A percentile compares a stretch with the other conserved stretches of the same genome.
Conservation (phyloP, 2,888 invertebrate genomes). For the Temnothorax ravouxi region DNA sequence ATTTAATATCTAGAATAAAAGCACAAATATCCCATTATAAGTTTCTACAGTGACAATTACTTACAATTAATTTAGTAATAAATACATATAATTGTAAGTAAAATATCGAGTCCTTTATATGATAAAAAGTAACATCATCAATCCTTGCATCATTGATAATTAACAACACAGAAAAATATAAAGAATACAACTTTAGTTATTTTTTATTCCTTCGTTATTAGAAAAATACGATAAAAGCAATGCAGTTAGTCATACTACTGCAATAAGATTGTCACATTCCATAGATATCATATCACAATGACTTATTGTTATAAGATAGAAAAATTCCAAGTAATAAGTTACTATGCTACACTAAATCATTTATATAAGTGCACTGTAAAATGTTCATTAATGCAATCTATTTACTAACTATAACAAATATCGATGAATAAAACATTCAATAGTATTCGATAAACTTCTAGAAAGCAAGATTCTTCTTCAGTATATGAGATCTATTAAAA, state of each 20-base stretch:
- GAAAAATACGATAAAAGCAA: neutral
- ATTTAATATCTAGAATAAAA: constrained; percentile 79
- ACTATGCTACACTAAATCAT: neutral
- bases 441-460: neutral
- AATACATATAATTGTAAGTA: neutral
- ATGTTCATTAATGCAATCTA: neutral
- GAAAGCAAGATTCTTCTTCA: neutral
- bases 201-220: neutral
- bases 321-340: neutral
- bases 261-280: neutral
- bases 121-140: neutral
- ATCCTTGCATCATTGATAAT: neutral
- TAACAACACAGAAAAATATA: neutral
- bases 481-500: neutral
- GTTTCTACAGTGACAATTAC: neutral
- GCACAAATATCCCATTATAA: constrained; percentile 2
- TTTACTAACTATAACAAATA: neutral
- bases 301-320: neutral
- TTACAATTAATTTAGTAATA: neutral
- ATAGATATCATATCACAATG: constrained; percentile 19
- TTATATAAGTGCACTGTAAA: neutral
- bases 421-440: neutral
- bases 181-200: neutral
- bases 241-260: neutral
- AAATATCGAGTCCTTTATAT: neutral